Base-by-base conservation (phyloP, 1,140 invertebrate genomes). In the Aleiodes sp. region DNA sequence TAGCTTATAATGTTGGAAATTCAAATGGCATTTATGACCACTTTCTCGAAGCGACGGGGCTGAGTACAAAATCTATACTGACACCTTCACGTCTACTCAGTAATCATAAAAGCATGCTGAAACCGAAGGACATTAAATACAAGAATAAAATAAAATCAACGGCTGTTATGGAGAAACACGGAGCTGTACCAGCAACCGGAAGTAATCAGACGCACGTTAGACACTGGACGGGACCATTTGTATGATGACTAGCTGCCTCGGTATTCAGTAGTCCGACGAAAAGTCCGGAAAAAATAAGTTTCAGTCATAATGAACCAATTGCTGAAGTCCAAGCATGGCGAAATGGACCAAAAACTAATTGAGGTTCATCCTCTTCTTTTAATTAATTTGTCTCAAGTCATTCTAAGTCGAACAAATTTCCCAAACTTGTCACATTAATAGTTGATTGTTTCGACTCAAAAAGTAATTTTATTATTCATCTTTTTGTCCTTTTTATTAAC, bases 31-130 rank as follows among this genome's bases (percentile, higher is more conserved):
- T 81, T 56, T 86, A 89, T 28, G 92, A 94, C 80, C 90, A 91
- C 76, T 94, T 94, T 75, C 82, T 94, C 16, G 93, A 94, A 78
- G 90, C 91, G 21, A 94, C 92, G 66, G 93, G 93, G 57, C 87
- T 94, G 39, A 94, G 92, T 84, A 92, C 92, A 70, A 94, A 94
- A 81, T 93, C 92, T 4, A 92, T 94, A 73, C 87, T 94, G 69
- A 92, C 91, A 2, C 92, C 92, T 0, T 90, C 88, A 46, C 88
- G 91, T 71, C 85, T 92, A 35, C 87, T 91, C 67, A 92, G 90
- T 74, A 94, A 93, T 80, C 93, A 94, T 76, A 92, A 92, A 73
- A 91, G 87, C 72, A 91, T 94, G 79, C 77, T 93, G 59, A 94
- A 93, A 75, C 92, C 92, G 62, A 93, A 92, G 81, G 92, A 94